Base-by-base conservation (phyloP, 2,888 invertebrate genomes). In the Quadroppia sp. region DNA sequence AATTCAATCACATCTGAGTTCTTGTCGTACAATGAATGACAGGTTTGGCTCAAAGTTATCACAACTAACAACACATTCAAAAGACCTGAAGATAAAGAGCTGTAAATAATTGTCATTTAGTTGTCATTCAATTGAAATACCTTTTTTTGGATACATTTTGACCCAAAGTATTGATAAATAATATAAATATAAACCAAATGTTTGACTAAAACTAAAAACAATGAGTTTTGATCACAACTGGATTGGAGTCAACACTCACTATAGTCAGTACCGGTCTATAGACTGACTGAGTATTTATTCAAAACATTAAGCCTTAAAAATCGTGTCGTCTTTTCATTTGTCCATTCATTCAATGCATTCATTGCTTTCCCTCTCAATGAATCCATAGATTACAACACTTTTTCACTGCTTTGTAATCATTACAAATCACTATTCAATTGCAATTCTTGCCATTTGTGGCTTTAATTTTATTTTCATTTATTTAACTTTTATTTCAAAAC, bases 1-100 rank as follows among this genome's bases (percentile, higher is more conserved):
- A 98, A 84, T 74, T 92, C 90, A 15, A 95, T 85, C 23, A 97
- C 94, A 81, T 89, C 89, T 40, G 90, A 89, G 50, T 75, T 77
- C 30, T 75, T 74, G 28, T 77, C 76, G 56, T 79, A 80, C 13
- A 80, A 75, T 6, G 77, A 67, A 40, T 40, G 67, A 67, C 67
- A 67, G 13, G 36, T 23, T 67, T 36, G 67, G 15, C 40, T 67
- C 6, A 67, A 36, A 36, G 42, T 67, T 36, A 42, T 17, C 13
- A 59, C 30, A 59, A 59, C 2, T 59, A 30, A 32, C 59, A 59
- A 59, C 32, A 59, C 59, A 59, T 59, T 59, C 59, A 59, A 13
- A 30, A 32, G 30, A 59, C 3, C 59, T 59, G 32, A 59, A 28
- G 30, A 56, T 56, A 56, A 56, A 56, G 56, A 20, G 56, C n/a